Conservation (phyloP, 2,113 vertebrate genomes). For the Formicarius rufipectus region DNA sequence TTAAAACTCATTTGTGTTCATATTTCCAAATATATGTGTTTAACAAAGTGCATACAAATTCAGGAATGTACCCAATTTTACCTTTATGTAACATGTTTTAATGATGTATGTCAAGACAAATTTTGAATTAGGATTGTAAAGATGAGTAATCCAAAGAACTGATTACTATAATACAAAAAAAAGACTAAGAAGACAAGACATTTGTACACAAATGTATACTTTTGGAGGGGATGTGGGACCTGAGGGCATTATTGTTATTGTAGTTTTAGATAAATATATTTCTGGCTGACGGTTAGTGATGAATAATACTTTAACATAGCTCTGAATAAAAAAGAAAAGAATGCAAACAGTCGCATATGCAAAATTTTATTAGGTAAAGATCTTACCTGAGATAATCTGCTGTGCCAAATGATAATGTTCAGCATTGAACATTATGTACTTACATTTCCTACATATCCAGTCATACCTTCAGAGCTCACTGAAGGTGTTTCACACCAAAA, state of each 20-base stretch:
- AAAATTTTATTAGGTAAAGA: neutral
- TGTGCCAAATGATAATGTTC: neutral
- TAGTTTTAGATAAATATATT: neutral
- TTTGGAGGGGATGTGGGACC: rapidly evolving
- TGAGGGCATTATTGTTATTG: neutral
- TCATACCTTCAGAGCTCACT: neutral
- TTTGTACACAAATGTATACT: neutral
- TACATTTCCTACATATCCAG: neutral
- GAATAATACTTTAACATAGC: neutral
- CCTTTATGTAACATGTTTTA: neutral
- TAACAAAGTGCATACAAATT: neutral
- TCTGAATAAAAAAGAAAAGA: neutral
- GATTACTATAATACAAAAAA: neutral
- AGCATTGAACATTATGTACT: neutral
- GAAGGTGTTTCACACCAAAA: neutral
- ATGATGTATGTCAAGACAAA: neutral
- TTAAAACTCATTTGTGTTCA: neutral
- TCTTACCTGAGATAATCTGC: neutral
- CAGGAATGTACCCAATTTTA: neutral
- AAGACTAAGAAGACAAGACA: neutral
- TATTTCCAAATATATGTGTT: neutral
- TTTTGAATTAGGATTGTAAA: neutral
- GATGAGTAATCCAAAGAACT: neutral
- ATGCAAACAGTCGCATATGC: neutral
- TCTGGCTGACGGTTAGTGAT: neutral